Evolutionary conservation across 1,140 invertebrate genomes (phyloP), one percentile per base, ranked within the genome.

Genomic region (Aphaenogaster ashmeadi): DNA sequence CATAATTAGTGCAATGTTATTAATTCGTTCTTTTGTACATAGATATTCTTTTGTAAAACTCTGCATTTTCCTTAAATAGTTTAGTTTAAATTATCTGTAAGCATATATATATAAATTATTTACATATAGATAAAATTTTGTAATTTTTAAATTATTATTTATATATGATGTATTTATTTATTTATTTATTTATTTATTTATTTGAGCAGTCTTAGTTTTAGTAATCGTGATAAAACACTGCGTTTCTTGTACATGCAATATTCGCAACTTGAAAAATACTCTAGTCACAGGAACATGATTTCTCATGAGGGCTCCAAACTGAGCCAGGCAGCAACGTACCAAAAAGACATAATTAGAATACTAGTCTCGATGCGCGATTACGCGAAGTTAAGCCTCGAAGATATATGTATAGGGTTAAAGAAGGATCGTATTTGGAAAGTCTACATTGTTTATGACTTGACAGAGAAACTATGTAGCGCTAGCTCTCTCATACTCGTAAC

Each of bases 1-100:
- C 52, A 88, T 79, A 87, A 83, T 38, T 87, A 91, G 93, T 94
- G 92, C 93, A 94, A 94, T 94, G 90, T 91, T 87, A 88, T 67
- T 83, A 69, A 91, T n/a, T 81, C 66, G 54, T 91, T 90, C 52
- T 86, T 87, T 84, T 92, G 87, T 92, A 91, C 33, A 92, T 92
- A 93, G 84, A 58, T 86, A 88, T 89, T 88, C 58, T 41, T 87
- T 72, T 21, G 9, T 50, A 41, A 15, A 64, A 80, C 1, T 71
- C 13, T 72, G 52, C 38, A 66, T 38, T 38, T 62, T 77, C 11
- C 13, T 86, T 50, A 60, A 60, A n/a, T 18, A 38, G 6, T 47
- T 64, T 18, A 38, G 6, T 47, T 64, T 54, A n/a, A 66, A 21
- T 44, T 33, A 33, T 74, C 21, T 60, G 21, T 50, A 66, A 66